A percentile compares a stretch with the other conserved stretches of the same genome.
phyloP scores from a whole-genome alignment of 2,888 invertebrate genomes.

The Amphipyra tragopoginis region DNA sequence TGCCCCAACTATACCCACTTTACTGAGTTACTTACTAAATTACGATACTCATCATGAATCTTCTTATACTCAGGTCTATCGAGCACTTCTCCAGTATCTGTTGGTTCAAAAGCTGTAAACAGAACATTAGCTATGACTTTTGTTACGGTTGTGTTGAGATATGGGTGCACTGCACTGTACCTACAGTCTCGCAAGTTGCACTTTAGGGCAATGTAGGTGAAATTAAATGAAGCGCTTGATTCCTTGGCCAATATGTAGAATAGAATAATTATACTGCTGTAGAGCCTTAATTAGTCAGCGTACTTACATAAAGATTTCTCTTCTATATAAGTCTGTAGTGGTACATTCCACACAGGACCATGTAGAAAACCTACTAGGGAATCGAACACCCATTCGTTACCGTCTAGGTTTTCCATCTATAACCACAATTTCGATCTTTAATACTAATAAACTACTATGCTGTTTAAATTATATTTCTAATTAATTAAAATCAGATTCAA shows the following conservation, averaged over 20 bases:
- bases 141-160: too few species aligned
- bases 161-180: too few species aligned
- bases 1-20: background rate
- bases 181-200: too few species aligned
- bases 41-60: constrained; percentile 96
- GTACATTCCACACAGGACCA: constrained; percentile 97
- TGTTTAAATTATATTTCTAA: constrained; percentile 21
- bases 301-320: constrained; percentile 96
- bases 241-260: too few species aligned
- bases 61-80: constrained; percentile 94
- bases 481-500: constrained; percentile 12
- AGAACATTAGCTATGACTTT: constrained; percentile 4
- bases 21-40: constrained; percentile 90
- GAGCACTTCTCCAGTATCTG: constrained; percentile 89
- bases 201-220: too few species aligned
- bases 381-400: constrained; percentile 97
- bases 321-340: constrained; percentile 97
- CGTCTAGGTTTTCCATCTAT: constrained; percentile 85
- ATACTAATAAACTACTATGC: constrained; percentile 5
- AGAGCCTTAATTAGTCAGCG: background rate
- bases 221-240: too few species aligned
- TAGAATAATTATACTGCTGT: too few species aligned
- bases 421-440: constrained; percentile 12
- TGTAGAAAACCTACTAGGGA: constrained; percentile 97
- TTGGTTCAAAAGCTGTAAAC: constrained; percentile 95